Percentiles rank a stretch among this genome's conserved stretches.
Conservation (phyloP, 2,888 invertebrate species). For the Creontiades dilutus region DNA sequence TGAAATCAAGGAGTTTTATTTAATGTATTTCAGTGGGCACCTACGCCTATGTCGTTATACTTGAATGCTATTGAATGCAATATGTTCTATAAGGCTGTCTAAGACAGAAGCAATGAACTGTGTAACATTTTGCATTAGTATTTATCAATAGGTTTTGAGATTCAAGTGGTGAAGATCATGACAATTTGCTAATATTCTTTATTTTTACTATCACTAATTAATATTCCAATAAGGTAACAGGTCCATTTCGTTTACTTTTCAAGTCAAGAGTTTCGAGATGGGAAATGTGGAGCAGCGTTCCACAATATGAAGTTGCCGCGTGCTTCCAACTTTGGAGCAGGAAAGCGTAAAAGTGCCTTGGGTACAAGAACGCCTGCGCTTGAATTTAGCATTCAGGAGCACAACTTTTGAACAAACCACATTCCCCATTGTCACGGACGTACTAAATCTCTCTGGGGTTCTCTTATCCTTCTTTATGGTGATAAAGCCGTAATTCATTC, state of each 20-base stretch:
- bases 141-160: too few relatives aligned
- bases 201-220: too few relatives aligned
- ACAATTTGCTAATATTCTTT: too few relatives aligned
- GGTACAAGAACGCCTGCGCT: not conserved
- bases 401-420: constrained; percentile 31
- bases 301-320: not conserved
- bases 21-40: too few relatives aligned
- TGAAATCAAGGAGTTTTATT: too few relatives aligned
- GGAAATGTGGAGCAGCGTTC: not conserved
- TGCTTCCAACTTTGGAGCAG: not conserved
- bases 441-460: constrained; percentile 29
- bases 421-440: constrained; percentile 25
- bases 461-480: constrained; percentile 8
- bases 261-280: not conserved
- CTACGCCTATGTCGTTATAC: too few relatives aligned
- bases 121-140: too few relatives aligned
- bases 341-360: not conserved
- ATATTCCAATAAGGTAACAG: too few relatives aligned
- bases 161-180: too few relatives aligned
- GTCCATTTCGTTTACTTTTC: not conserved
- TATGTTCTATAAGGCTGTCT: too few relatives aligned
- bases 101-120: too few relatives aligned
- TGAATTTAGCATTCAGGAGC: constrained; percentile 22
- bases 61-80: too few relatives aligned
- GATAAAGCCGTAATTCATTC: constrained; percentile 35